Evolutionary conservation across 2,888 invertebrate species (phyloP).

Genomic region (Drosophila longiperda): DNA sequence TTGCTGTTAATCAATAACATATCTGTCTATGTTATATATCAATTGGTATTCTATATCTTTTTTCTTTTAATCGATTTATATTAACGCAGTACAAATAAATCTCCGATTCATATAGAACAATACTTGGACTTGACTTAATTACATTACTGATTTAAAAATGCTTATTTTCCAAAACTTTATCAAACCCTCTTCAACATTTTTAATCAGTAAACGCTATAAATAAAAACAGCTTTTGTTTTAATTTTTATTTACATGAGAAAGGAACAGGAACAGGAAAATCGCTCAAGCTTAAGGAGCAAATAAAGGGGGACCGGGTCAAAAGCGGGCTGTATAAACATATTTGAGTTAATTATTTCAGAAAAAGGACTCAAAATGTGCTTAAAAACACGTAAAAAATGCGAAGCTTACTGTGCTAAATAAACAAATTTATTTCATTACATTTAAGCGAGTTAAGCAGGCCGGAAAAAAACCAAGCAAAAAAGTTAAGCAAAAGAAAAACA

Average conservation of each 20-base stretch:
- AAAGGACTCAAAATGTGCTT: slow-evolving; percentile 53
- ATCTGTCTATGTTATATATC: neutral
- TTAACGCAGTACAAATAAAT: too few relatives aligned
- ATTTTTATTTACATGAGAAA: slow-evolving; percentile 69
- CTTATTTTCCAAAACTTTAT: neutral
- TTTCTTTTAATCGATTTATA: neutral
- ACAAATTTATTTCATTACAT: slow-evolving; percentile 72
- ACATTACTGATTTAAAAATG: rapidly evolving
- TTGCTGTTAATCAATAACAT: neutral
- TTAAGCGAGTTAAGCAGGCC: slow-evolving; percentile 32
- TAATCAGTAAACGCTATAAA: neutral
- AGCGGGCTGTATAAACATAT: slow-evolving; percentile 60
- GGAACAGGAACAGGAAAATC: slow-evolving; percentile 34
- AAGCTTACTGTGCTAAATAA: slow-evolving; percentile 72
- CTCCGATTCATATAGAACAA: too few relatives aligned
- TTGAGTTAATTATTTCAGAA: slow-evolving; percentile 69
- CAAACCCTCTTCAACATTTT: neutral
- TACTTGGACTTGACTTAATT: too few relatives aligned
- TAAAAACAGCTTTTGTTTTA: slow-evolving; percentile 41
- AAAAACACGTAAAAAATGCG: slow-evolving; percentile 71
- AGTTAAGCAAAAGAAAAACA: neutral
- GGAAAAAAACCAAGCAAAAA: neutral
- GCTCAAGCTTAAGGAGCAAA: slow-evolving; percentile 13
- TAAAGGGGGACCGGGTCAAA: slow-evolving; percentile 19
- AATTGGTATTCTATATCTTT: neutral